These are phyloP conservation scores for Babylonia areolata DNA, from an alignment of 1,140 invertebrate species.

Conservation along the genomic window DNA sequence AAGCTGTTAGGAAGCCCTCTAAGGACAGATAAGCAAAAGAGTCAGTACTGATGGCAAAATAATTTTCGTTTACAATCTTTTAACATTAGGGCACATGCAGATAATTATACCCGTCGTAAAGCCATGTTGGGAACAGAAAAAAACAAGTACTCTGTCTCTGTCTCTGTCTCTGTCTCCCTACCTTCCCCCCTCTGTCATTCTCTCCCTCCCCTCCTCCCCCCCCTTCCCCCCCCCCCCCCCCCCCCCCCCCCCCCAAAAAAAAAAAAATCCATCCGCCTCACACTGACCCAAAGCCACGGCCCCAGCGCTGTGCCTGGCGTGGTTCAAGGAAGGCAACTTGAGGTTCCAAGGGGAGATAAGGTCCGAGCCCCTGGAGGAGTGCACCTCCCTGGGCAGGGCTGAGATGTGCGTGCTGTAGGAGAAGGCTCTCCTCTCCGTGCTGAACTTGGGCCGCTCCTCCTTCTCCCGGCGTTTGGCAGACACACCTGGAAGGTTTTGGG, in stretches of 20 bases:
- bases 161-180: too few relatives aligned
- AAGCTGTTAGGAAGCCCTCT: too few relatives aligned
- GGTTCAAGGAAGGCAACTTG: slow-evolving; percentile 49
- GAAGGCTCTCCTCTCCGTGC: slow-evolving; percentile 45
- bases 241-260: neutral
- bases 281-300: slow-evolving; percentile 48
- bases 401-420: slow-evolving; percentile 54
- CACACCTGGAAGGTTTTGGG: slow-evolving; percentile 32
- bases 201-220: neutral
- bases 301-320: slow-evolving; percentile 55
- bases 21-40: too few relatives aligned
- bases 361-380: slow-evolving; percentile 34
- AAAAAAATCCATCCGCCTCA: too few relatives aligned
- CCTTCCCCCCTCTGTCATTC: too few relatives aligned
- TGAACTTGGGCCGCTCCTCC: slow-evolving; percentile 42
- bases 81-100: too few relatives aligned
- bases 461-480: slow-evolving; percentile 29
- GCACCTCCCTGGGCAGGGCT: slow-evolving; percentile 28
- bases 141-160: too few relatives aligned
- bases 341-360: slow-evolving; percentile 56
- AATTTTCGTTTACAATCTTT: too few relatives aligned
- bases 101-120: too few relatives aligned
- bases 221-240: neutral
- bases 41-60: too few relatives aligned
- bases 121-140: too few relatives aligned